Evolutionary conservation across 1,140 invertebrate species (phyloP).

Genomic region (Caenorhabditis remanei): DNA sequence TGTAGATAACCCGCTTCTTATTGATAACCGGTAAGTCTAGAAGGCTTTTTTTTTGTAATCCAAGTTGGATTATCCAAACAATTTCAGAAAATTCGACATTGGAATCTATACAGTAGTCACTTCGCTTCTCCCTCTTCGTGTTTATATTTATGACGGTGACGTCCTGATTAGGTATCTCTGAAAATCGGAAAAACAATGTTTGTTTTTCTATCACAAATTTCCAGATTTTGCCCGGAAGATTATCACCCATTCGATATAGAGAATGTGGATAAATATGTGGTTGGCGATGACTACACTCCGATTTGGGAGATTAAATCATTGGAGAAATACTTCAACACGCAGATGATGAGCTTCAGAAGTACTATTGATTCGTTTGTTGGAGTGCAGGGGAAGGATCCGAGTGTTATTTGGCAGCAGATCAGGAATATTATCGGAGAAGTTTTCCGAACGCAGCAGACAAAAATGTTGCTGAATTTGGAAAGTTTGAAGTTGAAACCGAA

Average conservation of each 20-base stretch:
- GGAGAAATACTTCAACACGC: conserved; percentile 84
- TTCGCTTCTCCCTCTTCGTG: conserved; percentile 88
- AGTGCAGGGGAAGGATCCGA: conserved; percentile 82
- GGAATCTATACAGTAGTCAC: conserved; percentile 93
- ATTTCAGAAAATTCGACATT: conserved; percentile 90
- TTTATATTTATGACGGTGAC: conserved; percentile 89
- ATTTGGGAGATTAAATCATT: conserved; percentile 92
- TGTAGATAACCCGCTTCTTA: conserved; percentile 84
- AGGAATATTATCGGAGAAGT: conserved; percentile 84
- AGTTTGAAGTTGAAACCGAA: conserved; percentile 79
- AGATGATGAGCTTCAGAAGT: conserved; percentile 88
- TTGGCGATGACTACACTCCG: conserved; percentile 93
- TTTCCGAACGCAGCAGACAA: conserved; percentile 76
- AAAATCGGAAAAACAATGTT: not conserved
- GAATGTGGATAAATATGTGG: conserved; percentile 90
- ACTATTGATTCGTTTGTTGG: conserved; percentile 87
- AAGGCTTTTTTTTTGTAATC: not conserved
- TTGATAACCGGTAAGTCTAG: conserved; percentile 79
- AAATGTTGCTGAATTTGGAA: conserved; percentile 46
- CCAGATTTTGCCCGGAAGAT: conserved; percentile 89
- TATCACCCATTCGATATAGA: conserved; percentile 91
- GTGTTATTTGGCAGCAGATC: conserved; percentile 86
- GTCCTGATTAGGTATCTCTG: conserved; percentile 23
- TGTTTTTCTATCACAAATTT: conserved; percentile 64
- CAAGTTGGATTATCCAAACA: conserved; percentile 82